Base-by-base conservation (phyloP, 2,113 vertebrate species). In the Ceyx margarethae region DNA sequence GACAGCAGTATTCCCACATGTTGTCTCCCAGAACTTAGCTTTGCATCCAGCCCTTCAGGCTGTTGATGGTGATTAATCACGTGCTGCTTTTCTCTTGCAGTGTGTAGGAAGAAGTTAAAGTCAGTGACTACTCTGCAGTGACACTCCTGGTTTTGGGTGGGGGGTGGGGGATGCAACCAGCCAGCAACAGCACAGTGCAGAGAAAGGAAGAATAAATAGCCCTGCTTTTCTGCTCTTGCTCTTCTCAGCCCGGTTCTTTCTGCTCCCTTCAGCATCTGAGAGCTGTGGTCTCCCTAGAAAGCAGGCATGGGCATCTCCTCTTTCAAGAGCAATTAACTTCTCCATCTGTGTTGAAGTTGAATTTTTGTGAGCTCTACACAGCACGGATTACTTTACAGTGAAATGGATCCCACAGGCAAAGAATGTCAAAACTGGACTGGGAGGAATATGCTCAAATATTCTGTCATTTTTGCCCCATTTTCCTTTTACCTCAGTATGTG, bases 81-180 rank as follows among this genome's bases (percentile, higher is more conserved):
- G 0, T 3, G 1, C 89, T 88, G 14, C 76, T 90, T 90, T 62
- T 86, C 83, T 92, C 42, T 77, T 26, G 3, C 50, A 58, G 13
- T 29, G 68, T 88, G 89, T 93, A 69, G 91, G 95, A 92, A 92
- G 93, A 90, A 81, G 54, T 68, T 90, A 46, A 91, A 95, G 53
- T 79, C 48, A 76, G 5, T 73, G 68, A 95, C 91, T 85, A 21
- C 67, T 90, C 62, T 72, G 79, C 64, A 69, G 66, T 79, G 67
- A 81, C 42, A 81, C 45, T 75, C 43, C 62, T 65, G 26, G 23
- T 94, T 82, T 83, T 50, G 65, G 51, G n/a, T 9, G 23, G 14
- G 5, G 21, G 10, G 48, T 20, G 22, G 11, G 48, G 83, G 71
- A 77, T 73, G 64, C 65, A 60, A 62, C 40, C 22, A 31, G 53